Evolutionary conservation across 2,797 vertebrate species (phyloP).

Genomic region (Crax fasciolata): DNA sequence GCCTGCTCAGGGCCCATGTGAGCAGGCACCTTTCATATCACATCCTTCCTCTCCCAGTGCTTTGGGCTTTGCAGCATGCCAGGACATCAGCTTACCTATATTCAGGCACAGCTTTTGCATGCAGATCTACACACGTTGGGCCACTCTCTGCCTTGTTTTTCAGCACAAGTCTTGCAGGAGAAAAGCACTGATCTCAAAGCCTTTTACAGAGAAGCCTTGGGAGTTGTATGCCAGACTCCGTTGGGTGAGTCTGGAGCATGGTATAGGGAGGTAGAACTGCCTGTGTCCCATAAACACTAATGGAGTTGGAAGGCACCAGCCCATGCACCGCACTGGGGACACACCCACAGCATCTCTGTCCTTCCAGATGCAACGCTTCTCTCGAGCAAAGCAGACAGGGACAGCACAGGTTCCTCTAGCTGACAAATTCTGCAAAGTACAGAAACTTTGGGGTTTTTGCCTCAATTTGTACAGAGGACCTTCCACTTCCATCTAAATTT

Average conservation of each 20-base stretch:
- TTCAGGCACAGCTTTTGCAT: not conserved
- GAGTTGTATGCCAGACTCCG: slow-evolving; percentile 57
- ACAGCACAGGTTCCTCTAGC: not conserved
- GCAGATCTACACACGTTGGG: not conserved
- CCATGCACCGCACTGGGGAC: not conserved
- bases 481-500: not conserved
- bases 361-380: not conserved
- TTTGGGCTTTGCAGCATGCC: not conserved
- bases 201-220: slow-evolving; percentile 57
- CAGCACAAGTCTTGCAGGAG: slow-evolving; percentile 4
- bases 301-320: slow-evolving; percentile 19
- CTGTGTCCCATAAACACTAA: slow-evolving; percentile 35
- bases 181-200: slow-evolving; percentile 48
- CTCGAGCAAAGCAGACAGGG: not conserved
- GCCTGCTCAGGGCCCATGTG: not conserved
- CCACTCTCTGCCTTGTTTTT: slow-evolving; percentile 38
- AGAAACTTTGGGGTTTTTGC: not conserved
- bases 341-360: not conserved
- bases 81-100: not conserved
- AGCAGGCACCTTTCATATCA: not conserved
- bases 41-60: not conserved
- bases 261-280: not conserved
- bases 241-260: not conserved
- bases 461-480: not conserved
- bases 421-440: not conserved